These are phyloP conservation scores for Hippasteria phrygiana DNA, from an alignment of 53 echinoderm and acorn worm genomes.

Conservation along the genomic window DNA sequence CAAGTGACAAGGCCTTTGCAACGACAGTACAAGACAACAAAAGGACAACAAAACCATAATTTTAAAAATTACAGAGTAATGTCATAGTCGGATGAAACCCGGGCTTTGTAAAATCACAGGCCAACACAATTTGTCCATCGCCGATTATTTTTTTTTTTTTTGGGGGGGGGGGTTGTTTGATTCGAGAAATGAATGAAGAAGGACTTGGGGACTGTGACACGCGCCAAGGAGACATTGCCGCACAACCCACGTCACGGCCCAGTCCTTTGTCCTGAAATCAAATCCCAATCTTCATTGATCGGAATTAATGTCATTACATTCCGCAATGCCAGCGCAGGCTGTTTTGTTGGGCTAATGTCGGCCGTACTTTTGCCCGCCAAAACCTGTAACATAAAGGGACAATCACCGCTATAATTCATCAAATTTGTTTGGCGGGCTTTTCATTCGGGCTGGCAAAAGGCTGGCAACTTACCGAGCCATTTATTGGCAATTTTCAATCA, in stretches of 20 bases:
- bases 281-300: slow-evolving; percentile 53
- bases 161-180: not conserved
- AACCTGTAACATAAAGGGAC: slow-evolving; percentile 54
- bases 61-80: slow-evolving; percentile 40
- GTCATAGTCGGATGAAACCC: slow-evolving; percentile 15
- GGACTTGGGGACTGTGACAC: slow-evolving; percentile 17
- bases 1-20: no score
- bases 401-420: slow-evolving; percentile 26
- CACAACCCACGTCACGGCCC: not conserved
- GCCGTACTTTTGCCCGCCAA: not conserved
- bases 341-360: slow-evolving; percentile 13
- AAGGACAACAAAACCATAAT: slow-evolving; percentile 24
- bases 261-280: slow-evolving; percentile 19
- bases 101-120: slow-evolving; percentile 3
- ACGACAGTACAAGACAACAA: not conserved
- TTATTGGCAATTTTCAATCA: slow-evolving; percentile 23
- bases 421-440: slow-evolving; percentile 2
- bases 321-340: not conserved
- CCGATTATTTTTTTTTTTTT: not conserved
- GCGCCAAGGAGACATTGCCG: not conserved
- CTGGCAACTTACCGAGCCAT: not conserved
- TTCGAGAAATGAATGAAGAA: slow-evolving; percentile 21
- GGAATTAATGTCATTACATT: slow-evolving; percentile 54
- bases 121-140: not conserved
- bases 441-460: not conserved